Evolutionary conservation across 2,888 invertebrate genomes (phyloP).

Genomic region (Microchrysa polita): DNA sequence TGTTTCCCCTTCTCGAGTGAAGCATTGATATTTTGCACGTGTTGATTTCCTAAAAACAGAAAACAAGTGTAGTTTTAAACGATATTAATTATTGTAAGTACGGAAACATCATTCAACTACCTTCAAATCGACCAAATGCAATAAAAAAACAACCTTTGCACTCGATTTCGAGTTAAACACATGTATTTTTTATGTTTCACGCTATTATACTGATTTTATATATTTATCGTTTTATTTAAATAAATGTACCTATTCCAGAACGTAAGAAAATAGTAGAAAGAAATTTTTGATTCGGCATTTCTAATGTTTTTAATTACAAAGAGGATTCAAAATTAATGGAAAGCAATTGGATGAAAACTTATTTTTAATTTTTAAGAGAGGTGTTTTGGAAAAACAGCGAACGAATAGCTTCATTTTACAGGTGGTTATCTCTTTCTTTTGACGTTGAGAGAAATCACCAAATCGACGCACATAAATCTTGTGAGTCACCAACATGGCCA

Average conservation of each 20-base stretch:
- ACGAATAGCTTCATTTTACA: no score
- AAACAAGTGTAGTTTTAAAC: not conserved
- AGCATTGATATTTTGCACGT: conserved; percentile 29
- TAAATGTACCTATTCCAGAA: conserved; percentile 40
- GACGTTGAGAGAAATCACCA: no score
- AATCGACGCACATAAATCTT: no score
- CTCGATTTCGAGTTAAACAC: conserved; percentile 24
- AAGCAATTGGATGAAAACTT: no score
- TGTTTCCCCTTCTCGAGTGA: conserved; percentile 17
- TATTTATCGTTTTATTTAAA: conserved; percentile 34
- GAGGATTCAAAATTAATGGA: no score
- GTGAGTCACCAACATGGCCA: no score
- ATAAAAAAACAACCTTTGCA: conserved; percentile 20
- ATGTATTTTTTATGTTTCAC: conserved; percentile 31
- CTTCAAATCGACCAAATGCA: conserved; percentile 17
- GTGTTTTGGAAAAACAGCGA: no score
- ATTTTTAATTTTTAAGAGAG: no score
- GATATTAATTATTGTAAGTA: conserved; percentile 8
- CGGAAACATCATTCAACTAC: not conserved
- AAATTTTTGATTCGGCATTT: no score
- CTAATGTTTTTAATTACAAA: no score
- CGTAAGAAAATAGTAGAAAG: not conserved
- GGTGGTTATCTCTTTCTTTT: no score
- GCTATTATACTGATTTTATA: conserved; percentile 32
- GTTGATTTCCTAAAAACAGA: conserved; percentile 10